Evolutionary conservation across 2,797 vertebrate species (phyloP).

Genomic region (Merluccius polli): DNA sequence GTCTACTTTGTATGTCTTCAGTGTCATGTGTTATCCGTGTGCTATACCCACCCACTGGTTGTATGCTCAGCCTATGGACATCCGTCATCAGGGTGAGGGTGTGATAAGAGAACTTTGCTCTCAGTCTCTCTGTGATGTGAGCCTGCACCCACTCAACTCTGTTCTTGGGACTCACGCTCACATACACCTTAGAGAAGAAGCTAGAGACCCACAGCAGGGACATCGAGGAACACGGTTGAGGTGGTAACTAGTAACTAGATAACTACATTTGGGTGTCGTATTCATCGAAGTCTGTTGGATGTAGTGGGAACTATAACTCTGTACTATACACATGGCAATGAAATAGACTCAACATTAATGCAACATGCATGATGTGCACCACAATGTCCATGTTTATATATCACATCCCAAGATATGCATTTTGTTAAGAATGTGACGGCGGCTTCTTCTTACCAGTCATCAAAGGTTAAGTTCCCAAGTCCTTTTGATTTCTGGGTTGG

Average conservation of each 20-base stretch:
- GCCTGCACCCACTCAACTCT: conserved; percentile 51
- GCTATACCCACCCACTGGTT: conserved; percentile 58
- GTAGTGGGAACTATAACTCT: not conserved
- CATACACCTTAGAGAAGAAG: conserved; percentile 50
- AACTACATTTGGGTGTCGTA: not conserved
- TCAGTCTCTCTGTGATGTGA: conserved; percentile 42
- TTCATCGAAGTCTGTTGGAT: not conserved
- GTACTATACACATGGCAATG: not conserved
- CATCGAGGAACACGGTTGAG: not conserved
- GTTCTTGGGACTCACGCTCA: conserved; percentile 49
- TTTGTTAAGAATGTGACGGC: not conserved
- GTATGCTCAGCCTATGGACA: conserved; percentile 39
- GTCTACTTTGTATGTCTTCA: not conserved
- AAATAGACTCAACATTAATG: not conserved
- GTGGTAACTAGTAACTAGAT: not conserved
- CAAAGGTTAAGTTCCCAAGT: conserved; percentile 1
- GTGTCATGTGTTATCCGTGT: not conserved
- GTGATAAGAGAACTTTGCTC: conserved; percentile 20
- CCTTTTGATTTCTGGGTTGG: conserved; percentile 36
- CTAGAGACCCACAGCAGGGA: conserved; percentile 37
- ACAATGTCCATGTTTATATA: not conserved
- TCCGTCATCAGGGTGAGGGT: conserved; percentile 40
- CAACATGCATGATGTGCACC: not conserved
- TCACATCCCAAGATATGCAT: not conserved
- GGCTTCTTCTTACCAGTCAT: conserved; percentile 37